These are phyloP conservation scores for Crotophaga sulcirostris DNA, from an alignment of 2,113 vertebrate genomes.

Conservation along the genomic window DNA sequence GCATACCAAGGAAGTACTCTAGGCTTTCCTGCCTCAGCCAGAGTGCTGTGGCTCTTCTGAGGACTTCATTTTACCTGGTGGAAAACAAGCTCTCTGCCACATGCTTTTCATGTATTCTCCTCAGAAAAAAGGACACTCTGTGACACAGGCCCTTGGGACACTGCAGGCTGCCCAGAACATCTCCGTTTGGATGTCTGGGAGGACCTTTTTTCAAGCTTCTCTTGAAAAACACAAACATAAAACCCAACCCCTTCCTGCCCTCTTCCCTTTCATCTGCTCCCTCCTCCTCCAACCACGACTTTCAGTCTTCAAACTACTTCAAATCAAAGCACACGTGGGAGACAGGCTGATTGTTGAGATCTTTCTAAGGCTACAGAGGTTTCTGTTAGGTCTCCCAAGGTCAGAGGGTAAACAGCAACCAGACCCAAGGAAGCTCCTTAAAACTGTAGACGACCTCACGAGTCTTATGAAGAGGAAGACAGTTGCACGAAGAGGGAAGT, in stretches of 20 bases:
- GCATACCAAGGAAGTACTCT: not conserved
- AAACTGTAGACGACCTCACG: not conserved
- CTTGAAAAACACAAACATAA: not conserved
- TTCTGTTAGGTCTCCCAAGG: not conserved
- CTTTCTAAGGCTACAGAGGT: not conserved
- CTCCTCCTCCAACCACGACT: not conserved
- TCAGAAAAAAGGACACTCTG: not conserved
- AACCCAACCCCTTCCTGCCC: not conserved
- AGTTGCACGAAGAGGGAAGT: not conserved
- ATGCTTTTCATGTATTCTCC: not conserved
- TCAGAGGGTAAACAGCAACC: not conserved
- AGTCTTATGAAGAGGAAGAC: not conserved
- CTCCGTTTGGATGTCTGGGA: not conserved
- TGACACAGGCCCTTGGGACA: not conserved
- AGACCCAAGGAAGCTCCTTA: not conserved
- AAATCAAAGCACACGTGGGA: not conserved
- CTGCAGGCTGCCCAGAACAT: not conserved
- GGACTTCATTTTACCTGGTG: not conserved
- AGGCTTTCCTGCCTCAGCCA: not conserved
- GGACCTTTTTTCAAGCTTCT: not conserved
- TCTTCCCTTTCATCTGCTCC: constrained; percentile 16
- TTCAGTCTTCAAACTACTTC: not conserved
- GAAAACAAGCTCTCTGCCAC: not conserved
- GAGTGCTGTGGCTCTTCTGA: not conserved
- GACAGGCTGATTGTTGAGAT: not conserved